Evolutionary conservation across 2,888 invertebrate genomes (phyloP).

Genomic region (Drosophila prostipennis): DNA sequence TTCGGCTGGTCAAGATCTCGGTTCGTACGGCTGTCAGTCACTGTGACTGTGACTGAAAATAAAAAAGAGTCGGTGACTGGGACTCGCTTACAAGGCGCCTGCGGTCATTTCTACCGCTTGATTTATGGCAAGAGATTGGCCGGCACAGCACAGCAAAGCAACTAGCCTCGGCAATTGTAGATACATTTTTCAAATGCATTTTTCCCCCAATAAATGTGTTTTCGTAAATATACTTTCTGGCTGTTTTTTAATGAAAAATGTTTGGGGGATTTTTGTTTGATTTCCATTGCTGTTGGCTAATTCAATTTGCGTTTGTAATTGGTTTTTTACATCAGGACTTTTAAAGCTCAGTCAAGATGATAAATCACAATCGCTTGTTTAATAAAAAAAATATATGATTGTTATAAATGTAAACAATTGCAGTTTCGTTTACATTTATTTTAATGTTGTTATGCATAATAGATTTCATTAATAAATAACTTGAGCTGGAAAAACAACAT

Average conservation of each 20-base stretch:
- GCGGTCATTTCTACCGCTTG: constrained; percentile 74
- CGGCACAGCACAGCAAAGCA: constrained; percentile 4
- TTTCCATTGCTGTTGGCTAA: constrained; percentile 38
- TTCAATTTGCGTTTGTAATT: constrained; percentile 56
- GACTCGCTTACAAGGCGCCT: constrained; percentile 79
- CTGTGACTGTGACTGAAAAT: constrained; percentile 59
- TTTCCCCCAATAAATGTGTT: constrained; percentile 35
- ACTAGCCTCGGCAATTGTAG: constrained; percentile 52
- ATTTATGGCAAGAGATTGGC: constrained; percentile 78
- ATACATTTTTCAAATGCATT: constrained; percentile 67
- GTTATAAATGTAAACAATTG: background rate
- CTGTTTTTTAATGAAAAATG: constrained; percentile 49
- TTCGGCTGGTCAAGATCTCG: constrained; percentile 71
- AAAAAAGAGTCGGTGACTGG: constrained; percentile 63
- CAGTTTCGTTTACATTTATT: background rate
- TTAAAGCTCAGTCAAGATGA: background rate
- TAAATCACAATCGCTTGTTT: background rate
- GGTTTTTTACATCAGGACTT: constrained; percentile 20
- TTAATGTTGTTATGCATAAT: background rate
- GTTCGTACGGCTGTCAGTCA: constrained; percentile 73
- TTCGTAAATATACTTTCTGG: constrained; percentile 33
- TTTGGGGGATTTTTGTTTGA: constrained; percentile 35
- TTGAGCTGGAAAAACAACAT: background rate
- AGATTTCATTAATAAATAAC: background rate
- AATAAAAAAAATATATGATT: constrained; percentile 1